Evolutionary conservation across 2,888 invertebrate genomes (phyloP).

Genomic region (Plusia festucae): DNA sequence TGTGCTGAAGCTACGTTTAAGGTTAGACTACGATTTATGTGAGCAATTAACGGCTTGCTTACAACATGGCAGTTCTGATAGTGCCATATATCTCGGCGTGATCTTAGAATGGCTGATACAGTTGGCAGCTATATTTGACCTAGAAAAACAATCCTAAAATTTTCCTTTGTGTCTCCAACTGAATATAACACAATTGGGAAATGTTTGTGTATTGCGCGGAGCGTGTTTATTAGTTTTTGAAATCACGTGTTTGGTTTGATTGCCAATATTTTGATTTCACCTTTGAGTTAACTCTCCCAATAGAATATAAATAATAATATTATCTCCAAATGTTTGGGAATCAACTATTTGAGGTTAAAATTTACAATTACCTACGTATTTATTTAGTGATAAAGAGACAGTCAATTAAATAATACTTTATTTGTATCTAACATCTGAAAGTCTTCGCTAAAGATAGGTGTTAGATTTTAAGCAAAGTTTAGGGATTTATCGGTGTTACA

Average conservation of each 20-base stretch:
- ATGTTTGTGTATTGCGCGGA: neutral
- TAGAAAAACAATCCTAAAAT: neutral
- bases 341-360: too few species aligned
- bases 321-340: too few species aligned
- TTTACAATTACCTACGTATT: too few species aligned
- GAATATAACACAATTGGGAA: neutral
- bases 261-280: neutral
- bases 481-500: slow-evolving; percentile 48
- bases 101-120: slow-evolving; percentile 15
- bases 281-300: neutral
- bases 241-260: neutral
- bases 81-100: slow-evolving; percentile 14
- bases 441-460: neutral
- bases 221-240: neutral
- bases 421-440: neutral
- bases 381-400: too few species aligned
- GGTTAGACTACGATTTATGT: slow-evolving; percentile 38
- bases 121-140: slow-evolving; percentile 5
- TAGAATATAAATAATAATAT: too few species aligned
- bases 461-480: slow-evolving; percentile 28
- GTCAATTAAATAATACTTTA: neutral
- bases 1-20: slow-evolving; percentile 21
- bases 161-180: neutral
- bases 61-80: slow-evolving; percentile 38
- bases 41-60: slow-evolving; percentile 41